These are phyloP conservation scores for Isurus oxyrinchus DNA, from an alignment of 2,113 vertebrate genomes.

Conservation along the genomic window DNA sequence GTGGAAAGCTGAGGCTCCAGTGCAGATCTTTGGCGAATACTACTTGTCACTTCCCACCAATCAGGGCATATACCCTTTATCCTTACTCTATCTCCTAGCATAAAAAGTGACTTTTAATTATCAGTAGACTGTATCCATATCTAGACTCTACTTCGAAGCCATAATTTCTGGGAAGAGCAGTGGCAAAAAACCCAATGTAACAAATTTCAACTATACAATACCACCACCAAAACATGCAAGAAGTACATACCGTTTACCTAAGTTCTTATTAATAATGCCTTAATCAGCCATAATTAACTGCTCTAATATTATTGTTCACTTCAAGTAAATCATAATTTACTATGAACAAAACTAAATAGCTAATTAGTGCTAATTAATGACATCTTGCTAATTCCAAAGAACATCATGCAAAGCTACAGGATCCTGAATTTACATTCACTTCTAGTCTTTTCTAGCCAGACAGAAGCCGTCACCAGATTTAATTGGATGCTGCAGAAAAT, in stretches of 20 bases:
- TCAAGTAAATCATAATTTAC: not conserved
- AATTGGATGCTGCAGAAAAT: not conserved
- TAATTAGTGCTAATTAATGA: not conserved
- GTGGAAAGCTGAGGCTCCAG: not conserved
- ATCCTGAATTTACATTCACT: not conserved
- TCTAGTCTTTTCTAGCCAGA: not conserved
- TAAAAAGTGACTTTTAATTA: not conserved
- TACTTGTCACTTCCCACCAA: not conserved
- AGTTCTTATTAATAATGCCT: not conserved
- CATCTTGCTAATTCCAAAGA: not conserved
- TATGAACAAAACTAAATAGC: not conserved
- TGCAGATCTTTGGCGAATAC: not conserved
- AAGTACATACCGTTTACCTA: not conserved
- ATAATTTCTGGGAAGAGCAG: not conserved
- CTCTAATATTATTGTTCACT: not conserved
- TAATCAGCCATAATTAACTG: not conserved
- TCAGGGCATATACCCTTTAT: not conserved
- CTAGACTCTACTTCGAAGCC: not conserved
- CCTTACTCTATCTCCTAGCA: not conserved
- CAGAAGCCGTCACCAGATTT: not conserved
- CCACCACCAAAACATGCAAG: not conserved
- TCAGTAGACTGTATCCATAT: not conserved
- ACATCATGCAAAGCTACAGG: not conserved
- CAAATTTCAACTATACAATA: not conserved
- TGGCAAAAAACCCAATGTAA: not conserved